These are phyloP conservation scores for Onthophagus sagittarius DNA, from an alignment of 2,888 invertebrate genomes.

Conservation along the genomic window DNA sequence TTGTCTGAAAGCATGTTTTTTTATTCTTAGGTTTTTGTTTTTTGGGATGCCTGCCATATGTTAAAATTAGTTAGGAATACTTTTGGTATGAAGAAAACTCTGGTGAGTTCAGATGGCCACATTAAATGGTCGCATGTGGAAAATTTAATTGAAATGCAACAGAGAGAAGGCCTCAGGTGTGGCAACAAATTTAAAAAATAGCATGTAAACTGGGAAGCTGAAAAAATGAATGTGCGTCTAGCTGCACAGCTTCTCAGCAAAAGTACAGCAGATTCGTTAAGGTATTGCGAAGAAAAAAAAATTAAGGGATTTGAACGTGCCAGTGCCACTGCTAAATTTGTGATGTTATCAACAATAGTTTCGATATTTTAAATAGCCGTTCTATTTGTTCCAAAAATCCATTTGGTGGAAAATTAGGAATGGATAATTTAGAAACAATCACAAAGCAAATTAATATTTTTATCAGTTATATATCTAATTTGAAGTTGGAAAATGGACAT, in stretches of 20 bases:
- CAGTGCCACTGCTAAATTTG: not conserved
- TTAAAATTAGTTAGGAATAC: too few species aligned
- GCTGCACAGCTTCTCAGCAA: conserved; percentile 32
- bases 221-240: conserved; percentile 33
- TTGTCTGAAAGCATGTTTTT: too few species aligned
- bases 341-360: not conserved
- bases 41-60: too few species aligned
- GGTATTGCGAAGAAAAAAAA: conserved; percentile 19
- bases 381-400: not conserved
- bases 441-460: not conserved
- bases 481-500: not conserved
- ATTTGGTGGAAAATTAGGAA: too few species aligned
- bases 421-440: too few species aligned
- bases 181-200: too few species aligned
- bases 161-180: too few species aligned
- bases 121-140: too few species aligned
- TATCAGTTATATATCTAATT: not conserved
- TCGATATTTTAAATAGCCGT: not conserved
- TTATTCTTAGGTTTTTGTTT: too few species aligned
- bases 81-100: too few species aligned
- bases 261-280: conserved; percentile 29
- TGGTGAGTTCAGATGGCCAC: too few species aligned
- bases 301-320: not conserved
- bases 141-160: too few species aligned
- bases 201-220: conserved; percentile 22